Percentiles rank a stretch among this genome's conserved stretches.
Evolutionary conservation across 2,113 vertebrate genomes (phyloP).

Genomic region (Lates calcarifer): DNA sequence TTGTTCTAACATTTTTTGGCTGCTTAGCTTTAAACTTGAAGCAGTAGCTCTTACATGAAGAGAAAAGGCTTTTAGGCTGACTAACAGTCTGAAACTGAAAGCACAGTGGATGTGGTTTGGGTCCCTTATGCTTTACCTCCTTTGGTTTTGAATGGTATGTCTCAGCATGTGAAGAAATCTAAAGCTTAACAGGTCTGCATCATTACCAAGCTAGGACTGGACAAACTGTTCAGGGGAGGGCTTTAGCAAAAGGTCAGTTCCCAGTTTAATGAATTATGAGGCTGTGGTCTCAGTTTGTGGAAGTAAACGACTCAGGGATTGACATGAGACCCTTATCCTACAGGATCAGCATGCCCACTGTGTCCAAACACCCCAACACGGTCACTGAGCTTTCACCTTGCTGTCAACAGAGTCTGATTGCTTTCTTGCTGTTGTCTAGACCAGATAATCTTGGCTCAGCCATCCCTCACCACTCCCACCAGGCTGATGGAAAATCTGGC

Average conservation of each 20-base stretch:
- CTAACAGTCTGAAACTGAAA: too few relatives aligned
- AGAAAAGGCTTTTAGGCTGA: too few relatives aligned
- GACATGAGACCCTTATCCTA: constrained; percentile 4
- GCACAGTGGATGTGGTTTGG: not conserved
- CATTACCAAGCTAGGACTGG: constrained; percentile 1
- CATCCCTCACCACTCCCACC: constrained; percentile 37
- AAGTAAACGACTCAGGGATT: constrained; percentile 19
- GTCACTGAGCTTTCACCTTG: constrained; percentile 51
- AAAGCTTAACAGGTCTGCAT: not conserved
- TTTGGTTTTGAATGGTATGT: not conserved
- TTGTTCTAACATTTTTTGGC: not conserved
- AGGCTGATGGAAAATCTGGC: constrained; percentile 42
- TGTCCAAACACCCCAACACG: not conserved
- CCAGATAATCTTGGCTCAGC: constrained; percentile 44
- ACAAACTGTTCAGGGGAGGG: constrained; percentile 4
- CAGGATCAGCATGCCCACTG: constrained; percentile 23
- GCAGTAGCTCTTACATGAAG: too few relatives aligned
- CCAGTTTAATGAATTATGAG: constrained; percentile 4
- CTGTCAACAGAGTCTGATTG: constrained; percentile 49
- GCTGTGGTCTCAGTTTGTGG: not conserved
- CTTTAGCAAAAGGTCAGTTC: not conserved
- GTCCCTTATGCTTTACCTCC: not conserved
- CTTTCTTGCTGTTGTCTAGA: constrained; percentile 54
- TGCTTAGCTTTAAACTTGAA: not conserved
- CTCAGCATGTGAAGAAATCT: not conserved